Conservation (phyloP, 2,888 invertebrate genomes). For the Nomada lathburiana region DNA sequence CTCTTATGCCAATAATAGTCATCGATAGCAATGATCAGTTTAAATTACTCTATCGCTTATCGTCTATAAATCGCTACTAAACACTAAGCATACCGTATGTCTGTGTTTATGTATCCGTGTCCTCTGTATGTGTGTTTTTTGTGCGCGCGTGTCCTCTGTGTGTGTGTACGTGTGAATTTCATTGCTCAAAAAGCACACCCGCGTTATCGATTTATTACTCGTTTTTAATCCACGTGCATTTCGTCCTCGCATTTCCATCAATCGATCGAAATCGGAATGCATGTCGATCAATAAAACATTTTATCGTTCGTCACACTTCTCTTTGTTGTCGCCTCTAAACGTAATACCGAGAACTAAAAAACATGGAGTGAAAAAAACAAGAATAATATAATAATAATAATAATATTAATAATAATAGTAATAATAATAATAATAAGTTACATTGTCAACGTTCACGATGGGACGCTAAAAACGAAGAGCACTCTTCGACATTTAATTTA, state of each 20-base stretch:
- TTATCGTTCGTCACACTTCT: slow-evolving; percentile 24
- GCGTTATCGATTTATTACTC: slow-evolving; percentile 41
- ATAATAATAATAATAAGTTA: slow-evolving; percentile 42
- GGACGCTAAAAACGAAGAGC: slow-evolving; percentile 40
- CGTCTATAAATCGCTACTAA: slow-evolving; percentile 77
- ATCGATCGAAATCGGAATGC: slow-evolving; percentile 62
- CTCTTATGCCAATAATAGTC: slow-evolving; percentile 78
- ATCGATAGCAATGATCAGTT: slow-evolving; percentile 78
- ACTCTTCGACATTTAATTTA: slow-evolving; percentile 25
- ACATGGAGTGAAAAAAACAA: slow-evolving; percentile 22
- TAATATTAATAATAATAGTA: slow-evolving; percentile 31
- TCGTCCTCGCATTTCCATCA: slow-evolving; percentile 31
- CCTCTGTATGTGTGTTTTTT: slow-evolving; percentile 1
- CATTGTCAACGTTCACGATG: slow-evolving; percentile 47
- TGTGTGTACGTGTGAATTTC: slow-evolving; percentile 52
- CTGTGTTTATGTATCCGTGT: background rate
- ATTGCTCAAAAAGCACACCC: slow-evolving; percentile 75
- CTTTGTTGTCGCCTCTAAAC: slow-evolving; percentile 18
- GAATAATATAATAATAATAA: slow-evolving; percentile 15
- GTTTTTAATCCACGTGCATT: slow-evolving; percentile 34
- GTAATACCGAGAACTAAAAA: slow-evolving; percentile 34
- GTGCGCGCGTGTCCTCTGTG: slow-evolving; percentile 2
- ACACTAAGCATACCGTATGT: slow-evolving; percentile 76
- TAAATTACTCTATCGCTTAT: slow-evolving; percentile 78
- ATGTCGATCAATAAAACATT: slow-evolving; percentile 33